phyloP scores from a whole-genome alignment of 64 coral and sea anemone genomes.

The Orbicella faveolata region DNA sequence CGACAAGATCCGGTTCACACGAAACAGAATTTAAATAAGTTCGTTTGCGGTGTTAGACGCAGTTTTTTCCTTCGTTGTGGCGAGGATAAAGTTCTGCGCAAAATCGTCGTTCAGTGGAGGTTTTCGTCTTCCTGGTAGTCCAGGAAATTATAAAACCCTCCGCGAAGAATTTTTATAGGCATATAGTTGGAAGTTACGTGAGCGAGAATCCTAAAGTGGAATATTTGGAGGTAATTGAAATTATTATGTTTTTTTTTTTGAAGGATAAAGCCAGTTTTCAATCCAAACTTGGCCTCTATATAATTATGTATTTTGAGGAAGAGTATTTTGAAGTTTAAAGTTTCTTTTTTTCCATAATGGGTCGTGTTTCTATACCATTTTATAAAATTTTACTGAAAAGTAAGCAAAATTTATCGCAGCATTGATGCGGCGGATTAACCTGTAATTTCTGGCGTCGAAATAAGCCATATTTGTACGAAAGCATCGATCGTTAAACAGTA shows the following conservation, averaged over 20 bases:
- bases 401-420: too few relatives aligned
- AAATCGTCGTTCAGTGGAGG: not conserved
- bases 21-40: constrained; percentile 26
- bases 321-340: too few relatives aligned
- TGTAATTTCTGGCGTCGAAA: too few relatives aligned
- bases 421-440: too few relatives aligned
- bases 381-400: too few relatives aligned
- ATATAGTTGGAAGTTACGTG: not conserved
- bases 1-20: constrained; percentile 1
- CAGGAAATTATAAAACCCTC: not conserved
- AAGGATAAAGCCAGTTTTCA: not conserved
- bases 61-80: not conserved
- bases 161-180: not conserved
- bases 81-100: not conserved
- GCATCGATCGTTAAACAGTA: too few relatives aligned
- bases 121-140: not conserved
- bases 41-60: not conserved
- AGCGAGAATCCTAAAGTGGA: not conserved
- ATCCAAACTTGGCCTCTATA: too few relatives aligned
- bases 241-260: not conserved
- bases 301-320: too few relatives aligned
- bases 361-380: too few relatives aligned
- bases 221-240: not conserved
- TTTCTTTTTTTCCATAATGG: too few relatives aligned
- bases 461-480: too few relatives aligned